Base-by-base conservation (phyloP, 2,113 vertebrate species). In the Rhadina sibilatrix region DNA sequence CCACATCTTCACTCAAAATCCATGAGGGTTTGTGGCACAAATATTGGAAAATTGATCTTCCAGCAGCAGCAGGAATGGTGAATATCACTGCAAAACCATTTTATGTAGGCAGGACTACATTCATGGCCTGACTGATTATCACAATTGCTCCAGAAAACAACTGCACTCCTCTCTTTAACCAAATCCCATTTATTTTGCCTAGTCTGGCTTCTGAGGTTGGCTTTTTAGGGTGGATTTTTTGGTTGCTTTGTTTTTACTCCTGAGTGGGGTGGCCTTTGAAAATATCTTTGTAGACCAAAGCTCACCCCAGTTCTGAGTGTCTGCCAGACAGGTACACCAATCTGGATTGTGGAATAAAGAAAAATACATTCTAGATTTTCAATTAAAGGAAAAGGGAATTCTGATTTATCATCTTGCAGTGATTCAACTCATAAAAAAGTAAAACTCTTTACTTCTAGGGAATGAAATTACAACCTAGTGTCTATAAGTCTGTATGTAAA, bases 251-350 rank as follows among this genome's bases (percentile, higher is more conserved):
- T n/a, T 85, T 33, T 60, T 3, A 30, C 13, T 42, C 47, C 72
- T 40, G n/a, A 81, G 50, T 44, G 10, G 15, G 31, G 10, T 47
- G 40, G 65, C 16, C 65, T 91, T 57, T 70, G 49, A 88, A 76
- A 87, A 42, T 12, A 14, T 11, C 78, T 90, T 88, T 25, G 11
- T 30, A 65, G 71, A 79, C 35, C n/a, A 64, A 18, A 33, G 49
- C 35, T 95, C 93, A 74, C 5, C 94, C 64, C 87, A 97, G 87
- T 63, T 89, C 80, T 78, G 82, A 96, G 40, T 28, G 70, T 35
- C 37, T 37, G 49, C 37, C 37, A 68, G 68, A 31, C 42, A 65
- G n/a, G 35, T 28, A 22, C 8, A 31, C 35, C 86, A 80, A 22
- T 78, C 12, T n/a, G 60, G 52, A 83, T 17, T 40, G 16, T 53